Conservation (phyloP, 92 coral and sea anemone species). For the Phenganax subtilis region DNA sequence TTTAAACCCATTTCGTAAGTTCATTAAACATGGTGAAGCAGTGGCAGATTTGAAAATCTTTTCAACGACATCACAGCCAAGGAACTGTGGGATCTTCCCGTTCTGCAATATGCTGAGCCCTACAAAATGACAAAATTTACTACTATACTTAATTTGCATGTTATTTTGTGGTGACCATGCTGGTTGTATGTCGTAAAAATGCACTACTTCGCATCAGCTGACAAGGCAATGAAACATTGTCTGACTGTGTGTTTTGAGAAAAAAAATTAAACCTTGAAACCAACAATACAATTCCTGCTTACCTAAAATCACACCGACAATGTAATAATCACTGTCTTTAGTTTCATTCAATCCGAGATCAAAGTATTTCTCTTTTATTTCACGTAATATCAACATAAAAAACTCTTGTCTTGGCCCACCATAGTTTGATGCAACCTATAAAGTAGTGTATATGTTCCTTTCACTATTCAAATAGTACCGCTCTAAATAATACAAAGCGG, state of each 20-base stretch:
- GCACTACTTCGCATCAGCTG: no score
- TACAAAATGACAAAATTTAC: neutral
- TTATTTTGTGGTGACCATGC: no score
- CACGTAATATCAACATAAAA: neutral
- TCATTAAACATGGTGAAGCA: slow-evolving; percentile 19
- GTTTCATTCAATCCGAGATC: neutral
- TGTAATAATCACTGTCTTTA: neutral
- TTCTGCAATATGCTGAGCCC: slow-evolving; percentile 41
- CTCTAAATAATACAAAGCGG: no score
- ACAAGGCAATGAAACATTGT: no score
- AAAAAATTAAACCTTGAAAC: no score
- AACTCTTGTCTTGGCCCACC: neutral
- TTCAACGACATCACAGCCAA: slow-evolving; percentile 16
- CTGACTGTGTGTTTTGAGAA: no score
- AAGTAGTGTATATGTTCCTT: neutral
- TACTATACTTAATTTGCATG: neutral
- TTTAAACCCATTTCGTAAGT: slow-evolving; percentile 23
- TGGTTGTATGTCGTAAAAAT: no score
- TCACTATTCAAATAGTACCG: neutral
- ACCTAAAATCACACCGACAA: no score
- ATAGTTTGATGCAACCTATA: neutral
- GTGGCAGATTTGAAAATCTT: slow-evolving; percentile 20
- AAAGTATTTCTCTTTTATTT: neutral
- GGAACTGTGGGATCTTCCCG: slow-evolving; percentile 34
- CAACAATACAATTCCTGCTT: no score